Percentiles rank a stretch among this genome's conserved stretches.
Conservation (phyloP, 2,113 vertebrate genomes). For the Hippocampus guttulatus region DNA sequence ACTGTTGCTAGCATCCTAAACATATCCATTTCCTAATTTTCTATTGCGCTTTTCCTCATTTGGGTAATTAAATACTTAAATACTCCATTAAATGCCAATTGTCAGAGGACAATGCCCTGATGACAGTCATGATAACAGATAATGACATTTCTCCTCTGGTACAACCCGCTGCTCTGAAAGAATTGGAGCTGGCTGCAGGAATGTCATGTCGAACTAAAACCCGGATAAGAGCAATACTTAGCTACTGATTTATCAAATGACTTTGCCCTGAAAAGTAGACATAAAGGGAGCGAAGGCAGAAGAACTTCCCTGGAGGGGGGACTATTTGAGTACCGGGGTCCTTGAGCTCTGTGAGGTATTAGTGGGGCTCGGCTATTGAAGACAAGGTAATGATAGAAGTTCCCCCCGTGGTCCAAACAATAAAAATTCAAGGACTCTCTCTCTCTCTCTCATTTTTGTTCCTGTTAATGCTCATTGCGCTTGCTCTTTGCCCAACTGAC, state of each 20-base stretch:
- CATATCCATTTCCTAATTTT: no score
- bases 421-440: constrained; percentile 63
- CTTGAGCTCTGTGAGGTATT: constrained; percentile 17
- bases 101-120: constrained; percentile 5
- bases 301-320: constrained; percentile 5
- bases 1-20: no score
- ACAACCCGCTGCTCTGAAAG: constrained; percentile 26
- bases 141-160: constrained; percentile 37
- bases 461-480: constrained; percentile 31
- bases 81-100: background rate
- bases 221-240: constrained; percentile 28
- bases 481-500: constrained; percentile 25
- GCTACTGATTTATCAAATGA: constrained; percentile 33
- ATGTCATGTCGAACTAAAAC: constrained; percentile 26
- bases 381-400: constrained; percentile 43
- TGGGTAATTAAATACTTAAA: no score
- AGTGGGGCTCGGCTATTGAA: constrained; percentile 31
- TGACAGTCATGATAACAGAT: constrained; percentile 33
- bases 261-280: constrained; percentile 22
- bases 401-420: constrained; percentile 44
- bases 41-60: no score
- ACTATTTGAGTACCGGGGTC: background rate
- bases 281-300: constrained; percentile 16
- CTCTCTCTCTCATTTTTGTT: constrained; percentile 19
- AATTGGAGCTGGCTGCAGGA: constrained; percentile 20